These are phyloP conservation scores for Cyanistes caeruleus DNA, from an alignment of 2,113 vertebrate genomes.

Conservation along the genomic window DNA sequence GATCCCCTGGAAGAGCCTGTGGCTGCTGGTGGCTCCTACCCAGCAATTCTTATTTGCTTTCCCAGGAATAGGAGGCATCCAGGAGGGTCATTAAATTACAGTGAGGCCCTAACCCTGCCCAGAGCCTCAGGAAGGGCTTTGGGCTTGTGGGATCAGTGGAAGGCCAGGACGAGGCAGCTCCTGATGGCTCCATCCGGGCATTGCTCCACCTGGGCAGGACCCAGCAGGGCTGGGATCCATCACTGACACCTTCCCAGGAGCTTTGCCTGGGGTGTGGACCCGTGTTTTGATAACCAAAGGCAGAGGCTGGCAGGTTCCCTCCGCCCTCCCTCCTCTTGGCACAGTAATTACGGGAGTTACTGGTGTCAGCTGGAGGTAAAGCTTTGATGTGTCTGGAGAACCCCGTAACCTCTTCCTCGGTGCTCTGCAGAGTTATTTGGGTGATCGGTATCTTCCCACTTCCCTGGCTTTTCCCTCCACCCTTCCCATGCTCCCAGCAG, in stretches of 20 bases:
- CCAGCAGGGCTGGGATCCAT: conserved; percentile 2
- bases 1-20: not conserved
- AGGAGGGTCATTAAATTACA: not conserved
- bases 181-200: not conserved
- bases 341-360: not conserved
- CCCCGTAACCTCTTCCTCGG: not conserved
- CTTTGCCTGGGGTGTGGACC: not conserved
- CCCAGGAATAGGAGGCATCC: not conserved
- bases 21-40: not conserved
- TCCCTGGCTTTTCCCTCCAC: not conserved
- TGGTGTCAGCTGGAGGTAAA: conserved; percentile 48
- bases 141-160: not conserved
- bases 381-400: conserved; percentile 48
- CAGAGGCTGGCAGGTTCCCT: conserved; percentile 28
- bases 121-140: not conserved
- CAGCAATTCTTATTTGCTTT: accelerated
- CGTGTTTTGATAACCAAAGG: not conserved
- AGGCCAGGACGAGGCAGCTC: not conserved
- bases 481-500: not conserved
- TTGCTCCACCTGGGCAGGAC: conserved; percentile 9
- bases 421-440: not conserved
- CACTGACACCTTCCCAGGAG: not conserved
- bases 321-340: not conserved
- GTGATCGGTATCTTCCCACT: not conserved
- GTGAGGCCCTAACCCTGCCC: not conserved